Base-by-base conservation (phyloP, 2,888 invertebrate species). In the Nomada lathburiana region DNA sequence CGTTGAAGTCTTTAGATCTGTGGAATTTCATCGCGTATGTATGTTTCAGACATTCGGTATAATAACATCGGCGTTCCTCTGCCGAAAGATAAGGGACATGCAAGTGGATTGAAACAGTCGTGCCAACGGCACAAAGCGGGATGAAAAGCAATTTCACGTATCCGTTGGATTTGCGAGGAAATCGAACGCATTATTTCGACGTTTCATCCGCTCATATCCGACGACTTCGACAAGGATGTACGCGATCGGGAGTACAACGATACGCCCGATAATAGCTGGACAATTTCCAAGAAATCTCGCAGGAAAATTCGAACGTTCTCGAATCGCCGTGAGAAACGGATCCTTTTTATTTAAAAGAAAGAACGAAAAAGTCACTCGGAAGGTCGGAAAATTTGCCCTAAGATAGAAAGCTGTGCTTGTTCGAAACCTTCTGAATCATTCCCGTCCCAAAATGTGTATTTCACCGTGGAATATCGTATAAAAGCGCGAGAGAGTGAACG, bases 21-120 rank as follows among this genome's bases (percentile, higher is more conserved):
- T 18, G 10, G 16, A 42, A 47, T 59, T 47, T 47, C 18, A 78
- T 60, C 53, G 29, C 20, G 11, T 18, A 26, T 69, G n/a, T 82
- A 26, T 63, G 62, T 86, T 90, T 63, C 87, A 93, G 93, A 89
- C 89, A 13, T 86, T 90, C 71, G 92, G 92, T 7, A 91, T 93
- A 82, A 85, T 92, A 72, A 88, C 90, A 4, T 92, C 93, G 50
- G 91, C 91, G n/a, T 90, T 92, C 72, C 88, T 93, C 42, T 93
- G 91, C 75, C 90, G 90, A 68, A 89, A 88, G 29, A 87, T 92
- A 74, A 86, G 91, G 77, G 90, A 92, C 67, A 88, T 87, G 87
- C 89, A 87, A 62, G 82, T 84, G 76, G 85, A 90, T 72, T 88
- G 78, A 88, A 60, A 64, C 57, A 4, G 0, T 50, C 3, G 18